Conservation (phyloP, 1,140 invertebrate species). For the Pseudomyrmex concolor region DNA sequence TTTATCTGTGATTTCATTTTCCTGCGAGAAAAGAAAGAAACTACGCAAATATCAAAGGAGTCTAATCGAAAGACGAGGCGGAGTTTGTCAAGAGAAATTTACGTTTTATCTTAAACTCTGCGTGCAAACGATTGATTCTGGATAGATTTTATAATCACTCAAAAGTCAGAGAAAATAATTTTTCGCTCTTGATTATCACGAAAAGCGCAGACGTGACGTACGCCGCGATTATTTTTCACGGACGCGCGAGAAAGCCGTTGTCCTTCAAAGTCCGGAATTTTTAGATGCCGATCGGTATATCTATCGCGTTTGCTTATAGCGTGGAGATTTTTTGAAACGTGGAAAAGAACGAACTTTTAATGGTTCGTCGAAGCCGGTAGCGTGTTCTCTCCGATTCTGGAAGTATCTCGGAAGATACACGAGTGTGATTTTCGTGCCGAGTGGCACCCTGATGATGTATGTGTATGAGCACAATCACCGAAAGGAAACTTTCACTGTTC, state of each 20-base stretch:
- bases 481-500: conserved; percentile 77
- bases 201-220: no score
- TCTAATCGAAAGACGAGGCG: not conserved
- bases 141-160: not conserved
- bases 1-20: not conserved
- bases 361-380: no score
- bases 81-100: not conserved
- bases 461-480: not conserved
- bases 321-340: no score
- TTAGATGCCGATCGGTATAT: no score
- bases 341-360: no score
- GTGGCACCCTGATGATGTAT: conserved; percentile 41
- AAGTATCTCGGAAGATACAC: conserved; percentile 6
- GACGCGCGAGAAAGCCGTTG: no score
- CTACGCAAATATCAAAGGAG: not conserved
- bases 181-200: no score
- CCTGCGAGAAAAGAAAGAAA: not conserved
- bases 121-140: conserved; percentile 1
- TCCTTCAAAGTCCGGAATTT: no score
- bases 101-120: not conserved
- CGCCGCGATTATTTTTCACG: no score
- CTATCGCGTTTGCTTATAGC: no score
- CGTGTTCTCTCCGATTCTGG: not conserved
- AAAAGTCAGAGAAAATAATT: no score
- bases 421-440: conserved; percentile 30